Base-by-base conservation (phyloP, 2,888 invertebrate species). In the Aspidiotus rigidus region DNA sequence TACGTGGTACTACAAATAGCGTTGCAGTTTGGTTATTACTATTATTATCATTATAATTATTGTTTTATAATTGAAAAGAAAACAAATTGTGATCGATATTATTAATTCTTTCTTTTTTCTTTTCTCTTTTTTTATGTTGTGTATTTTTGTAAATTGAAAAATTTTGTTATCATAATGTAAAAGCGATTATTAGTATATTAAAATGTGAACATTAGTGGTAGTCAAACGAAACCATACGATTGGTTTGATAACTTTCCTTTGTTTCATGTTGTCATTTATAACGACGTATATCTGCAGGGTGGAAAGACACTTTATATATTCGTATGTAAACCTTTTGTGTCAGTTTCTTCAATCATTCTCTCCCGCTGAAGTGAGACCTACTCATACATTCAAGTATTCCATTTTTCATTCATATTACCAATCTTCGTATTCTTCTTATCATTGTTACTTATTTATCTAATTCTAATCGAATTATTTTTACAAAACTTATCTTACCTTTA, bases 1-100 rank as follows among this genome's bases (percentile, higher is more conserved):
- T 28, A 28, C 6, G 6, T 49, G 49, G n/a, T 13, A 49, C n/a
- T n/a, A 49, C 49, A 49, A n/a, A 49, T 49, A n/a, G 49, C 59
- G 39, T 7, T 59, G 39, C 16, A 59, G 28, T 28, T 28, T 28
- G 28, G 28, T 28, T 28, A 28, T 28, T 28, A 28, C 49, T 49
- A 49, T 49, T 49, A 49, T 49, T 49, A 28, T 28, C 28, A 28
- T 28, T 28, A 53, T 53, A n/a, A 53, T 55, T 56, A 64, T 64
- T 64, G 64, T 64, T 64, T 55, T 64, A 57, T 42, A 53, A 55
- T 55, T 13, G 56, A 59, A 59, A 59, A 59, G 39, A 16, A 56
- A 56, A 60, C 59, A 67, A 57, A 67, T 67, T 67, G 67, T 67
- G 67, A 67, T 67, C 67, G 57, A 67, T 67, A 67, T 67, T 67